Percentiles rank a stretch among this genome's conserved stretches.
Evolutionary conservation across 2,888 invertebrate genomes (phyloP).

Genomic region (Himalopsyche japonica): DNA sequence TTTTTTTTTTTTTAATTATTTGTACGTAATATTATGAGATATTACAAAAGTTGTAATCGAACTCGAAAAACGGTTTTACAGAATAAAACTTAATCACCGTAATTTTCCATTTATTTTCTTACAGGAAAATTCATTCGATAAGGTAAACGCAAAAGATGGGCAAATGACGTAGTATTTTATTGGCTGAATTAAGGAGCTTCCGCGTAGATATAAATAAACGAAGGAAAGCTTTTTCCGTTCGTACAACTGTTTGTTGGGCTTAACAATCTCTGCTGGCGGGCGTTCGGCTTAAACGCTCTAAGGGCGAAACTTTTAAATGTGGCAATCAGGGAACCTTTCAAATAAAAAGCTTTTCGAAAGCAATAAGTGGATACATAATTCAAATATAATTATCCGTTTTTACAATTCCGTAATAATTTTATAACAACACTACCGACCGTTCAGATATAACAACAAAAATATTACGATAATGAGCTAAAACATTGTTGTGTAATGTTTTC

Average conservation of each 20-base stretch:
- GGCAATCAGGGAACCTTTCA: neutral
- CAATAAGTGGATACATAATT: neutral
- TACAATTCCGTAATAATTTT: neutral
- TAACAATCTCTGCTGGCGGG: neutral
- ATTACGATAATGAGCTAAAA: neutral
- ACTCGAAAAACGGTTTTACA: neutral
- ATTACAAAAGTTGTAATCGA: neutral
- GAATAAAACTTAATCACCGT: neutral
- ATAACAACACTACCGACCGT: neutral
- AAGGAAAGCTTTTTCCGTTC: neutral
- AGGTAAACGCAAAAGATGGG: neutral
- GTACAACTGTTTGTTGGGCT: slow-evolving; percentile 4
- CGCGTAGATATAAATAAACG: neutral
- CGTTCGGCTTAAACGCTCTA: neutral
- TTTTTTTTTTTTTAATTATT: neutral
- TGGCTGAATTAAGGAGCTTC: neutral
- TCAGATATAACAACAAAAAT: neutral
- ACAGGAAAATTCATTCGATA: neutral
- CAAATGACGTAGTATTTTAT: neutral
- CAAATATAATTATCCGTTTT: neutral
- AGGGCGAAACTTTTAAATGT: neutral
- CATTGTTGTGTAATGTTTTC: neutral
- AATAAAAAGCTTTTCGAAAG: neutral
- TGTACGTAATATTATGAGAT: neutral
- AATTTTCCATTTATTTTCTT: neutral